A percentile compares a stretch with the other conserved stretches of the same genome.
These are phyloP conservation scores for Lysandra bellargus DNA, from an alignment of 2,888 invertebrate species.

Conservation along the genomic window DNA sequence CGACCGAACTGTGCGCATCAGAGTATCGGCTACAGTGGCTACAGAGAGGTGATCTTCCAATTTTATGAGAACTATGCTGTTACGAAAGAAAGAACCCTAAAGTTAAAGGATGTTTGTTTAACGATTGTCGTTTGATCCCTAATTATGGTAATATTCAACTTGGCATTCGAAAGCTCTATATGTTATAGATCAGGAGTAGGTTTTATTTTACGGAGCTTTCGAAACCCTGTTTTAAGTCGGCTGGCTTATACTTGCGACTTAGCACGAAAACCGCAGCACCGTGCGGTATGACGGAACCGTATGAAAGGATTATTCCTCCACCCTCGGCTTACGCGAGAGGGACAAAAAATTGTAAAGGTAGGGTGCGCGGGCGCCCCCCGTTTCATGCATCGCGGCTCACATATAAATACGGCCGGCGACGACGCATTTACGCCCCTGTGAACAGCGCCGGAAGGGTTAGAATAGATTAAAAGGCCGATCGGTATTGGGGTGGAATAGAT, in stretches of 20 bases:
- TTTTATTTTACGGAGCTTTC: neutral
- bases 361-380: slow-evolving; percentile 52
- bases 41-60: neutral
- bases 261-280: neutral
- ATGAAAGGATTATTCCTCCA: slow-evolving; percentile 38
- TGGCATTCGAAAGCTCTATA: neutral
- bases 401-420: slow-evolving; percentile 37
- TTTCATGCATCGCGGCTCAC: slow-evolving; percentile 40
- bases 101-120: neutral
- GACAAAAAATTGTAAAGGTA: slow-evolving; percentile 39
- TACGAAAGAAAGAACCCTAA: neutral
- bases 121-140: neutral
- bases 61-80: neutral
- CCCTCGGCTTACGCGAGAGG: slow-evolving; percentile 42
- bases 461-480: neutral
- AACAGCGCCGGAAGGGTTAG: slow-evolving; percentile 18
- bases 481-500: slow-evolving; percentile 26
- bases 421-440: slow-evolving; percentile 17
- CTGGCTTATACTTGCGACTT: neutral
- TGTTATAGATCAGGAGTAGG: neutral
- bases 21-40: neutral
- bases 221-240: neutral
- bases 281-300: neutral
- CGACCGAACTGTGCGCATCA: neutral
- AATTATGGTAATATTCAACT: neutral